These are phyloP conservation scores for Polydrusus cervinus DNA, from an alignment of 2,888 invertebrate species.

Conservation along the genomic window DNA sequence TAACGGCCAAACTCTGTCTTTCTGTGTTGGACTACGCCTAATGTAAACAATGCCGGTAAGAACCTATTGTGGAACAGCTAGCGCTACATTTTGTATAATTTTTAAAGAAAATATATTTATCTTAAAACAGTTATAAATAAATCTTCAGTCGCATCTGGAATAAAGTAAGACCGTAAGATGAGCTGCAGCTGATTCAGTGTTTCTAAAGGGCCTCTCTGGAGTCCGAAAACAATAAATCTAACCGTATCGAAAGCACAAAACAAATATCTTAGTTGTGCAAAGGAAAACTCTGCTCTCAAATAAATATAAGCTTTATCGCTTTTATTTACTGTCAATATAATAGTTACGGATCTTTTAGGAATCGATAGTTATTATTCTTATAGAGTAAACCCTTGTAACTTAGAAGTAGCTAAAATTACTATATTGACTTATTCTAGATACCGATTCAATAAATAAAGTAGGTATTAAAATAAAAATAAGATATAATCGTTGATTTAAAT, in stretches of 20 bases:
- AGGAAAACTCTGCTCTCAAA: constrained; percentile 47
- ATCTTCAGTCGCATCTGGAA: constrained; percentile 43
- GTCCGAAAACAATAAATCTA: constrained; percentile 49
- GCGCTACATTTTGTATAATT: too few relatives aligned
- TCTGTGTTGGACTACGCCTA: too few relatives aligned
- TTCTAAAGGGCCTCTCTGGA: constrained; percentile 51
- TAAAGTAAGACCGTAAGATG: constrained; percentile 42
- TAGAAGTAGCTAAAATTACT: too few relatives aligned
- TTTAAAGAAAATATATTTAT: background rate
- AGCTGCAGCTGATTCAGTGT: constrained; percentile 53
- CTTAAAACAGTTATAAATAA: constrained; percentile 31
- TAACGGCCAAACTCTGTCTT: too few relatives aligned
- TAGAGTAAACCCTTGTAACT: too few relatives aligned
- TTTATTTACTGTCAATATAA: constrained; percentile 48
- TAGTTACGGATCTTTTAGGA: constrained; percentile 41
- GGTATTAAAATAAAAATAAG: too few relatives aligned
- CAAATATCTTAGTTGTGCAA: constrained; percentile 47
- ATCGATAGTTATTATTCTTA: too few relatives aligned
- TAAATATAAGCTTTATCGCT: constrained; percentile 51
- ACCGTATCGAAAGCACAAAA: constrained; percentile 54
- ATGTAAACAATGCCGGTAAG: too few relatives aligned
- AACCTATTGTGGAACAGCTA: too few relatives aligned
- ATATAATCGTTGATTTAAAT: too few relatives aligned
- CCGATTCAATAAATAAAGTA: too few relatives aligned
- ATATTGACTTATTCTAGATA: too few relatives aligned